Evolutionary conservation across 2,113 vertebrate species (phyloP).

Genomic region (Oryzias woworae): DNA sequence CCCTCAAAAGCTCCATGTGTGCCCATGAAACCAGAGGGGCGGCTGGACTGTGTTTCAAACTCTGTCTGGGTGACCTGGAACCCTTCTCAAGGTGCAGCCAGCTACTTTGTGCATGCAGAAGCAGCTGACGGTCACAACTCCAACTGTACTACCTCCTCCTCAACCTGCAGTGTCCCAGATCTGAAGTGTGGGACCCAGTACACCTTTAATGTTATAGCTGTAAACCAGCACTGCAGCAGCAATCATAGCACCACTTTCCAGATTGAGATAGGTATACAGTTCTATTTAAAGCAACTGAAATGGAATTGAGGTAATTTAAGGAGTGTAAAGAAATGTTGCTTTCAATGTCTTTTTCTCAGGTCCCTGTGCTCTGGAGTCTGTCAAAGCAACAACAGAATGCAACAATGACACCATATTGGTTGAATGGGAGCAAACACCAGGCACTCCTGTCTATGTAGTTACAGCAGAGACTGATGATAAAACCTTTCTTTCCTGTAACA

Average conservation of each 20-base stretch:
- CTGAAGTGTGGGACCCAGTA: constrained; percentile 74
- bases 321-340: neutral
- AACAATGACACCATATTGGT: constrained; percentile 65
- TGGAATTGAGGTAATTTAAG: too few relatives aligned
- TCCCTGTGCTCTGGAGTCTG: constrained; percentile 69
- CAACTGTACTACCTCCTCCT: constrained; percentile 45
- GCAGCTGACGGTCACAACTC: constrained; percentile 43
- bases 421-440: constrained; percentile 57
- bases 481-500: constrained; percentile 65
- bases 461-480: constrained; percentile 70
- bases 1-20: constrained; percentile 70
- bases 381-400: constrained; percentile 60
- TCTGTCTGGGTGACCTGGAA: constrained; percentile 71
- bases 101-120: constrained; percentile 64
- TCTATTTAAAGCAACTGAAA: neutral
- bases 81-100: constrained; percentile 31
- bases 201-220: constrained; percentile 63
- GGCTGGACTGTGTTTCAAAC: constrained; percentile 75
- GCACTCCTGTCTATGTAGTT: constrained; percentile 64
- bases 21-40: constrained; percentile 48
- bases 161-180: constrained; percentile 61
- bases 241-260: constrained; percentile 53
- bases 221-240: constrained; percentile 68
- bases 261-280: constrained; percentile 71
- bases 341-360: constrained; percentile 48